Evolutionary conservation across 1,140 invertebrate genomes (phyloP).

Genomic region (Sycophila sp.): DNA sequence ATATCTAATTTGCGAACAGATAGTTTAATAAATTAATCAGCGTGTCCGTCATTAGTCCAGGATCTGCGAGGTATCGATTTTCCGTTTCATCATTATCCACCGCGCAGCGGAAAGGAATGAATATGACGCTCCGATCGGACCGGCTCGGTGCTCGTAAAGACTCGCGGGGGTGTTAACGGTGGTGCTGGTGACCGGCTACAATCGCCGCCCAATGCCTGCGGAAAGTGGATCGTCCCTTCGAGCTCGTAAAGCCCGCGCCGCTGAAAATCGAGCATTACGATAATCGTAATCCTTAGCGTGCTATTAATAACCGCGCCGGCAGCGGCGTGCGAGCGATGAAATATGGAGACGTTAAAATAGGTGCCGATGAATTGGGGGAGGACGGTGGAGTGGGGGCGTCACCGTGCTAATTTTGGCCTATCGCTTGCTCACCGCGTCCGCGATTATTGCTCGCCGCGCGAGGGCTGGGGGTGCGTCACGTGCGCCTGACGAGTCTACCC

Average conservation of each 20-base stretch:
- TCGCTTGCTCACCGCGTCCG: too few species aligned
- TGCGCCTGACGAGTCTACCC: too few species aligned
- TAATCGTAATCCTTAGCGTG: neutral
- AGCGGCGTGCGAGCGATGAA: neutral
- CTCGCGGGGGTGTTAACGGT: too few species aligned
- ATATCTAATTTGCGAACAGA: too few species aligned
- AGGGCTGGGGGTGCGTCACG: neutral
- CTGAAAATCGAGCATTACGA: conserved; percentile 2
- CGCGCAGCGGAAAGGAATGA: too few species aligned
- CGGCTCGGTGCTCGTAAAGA: conserved; percentile 10
- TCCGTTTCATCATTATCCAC: too few species aligned
- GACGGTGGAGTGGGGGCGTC: too few species aligned
- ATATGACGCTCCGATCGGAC: neutral
- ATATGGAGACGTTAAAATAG: neutral
- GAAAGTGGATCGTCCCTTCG: conserved; percentile 4
- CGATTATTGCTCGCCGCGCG: neutral
- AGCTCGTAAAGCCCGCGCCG: conserved; percentile 1
- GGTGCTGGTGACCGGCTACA: neutral
- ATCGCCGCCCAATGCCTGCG: too few species aligned
- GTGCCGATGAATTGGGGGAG: neutral
- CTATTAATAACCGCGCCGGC: conserved; percentile 8
- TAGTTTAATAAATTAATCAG: too few species aligned
- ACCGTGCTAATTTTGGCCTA: too few species aligned
- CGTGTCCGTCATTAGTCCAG: too few species aligned
- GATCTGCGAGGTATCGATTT: too few species aligned